These are phyloP conservation scores for Antheraea mylitta DNA, from an alignment of 1,140 invertebrate genomes.

Conservation along the genomic window DNA sequence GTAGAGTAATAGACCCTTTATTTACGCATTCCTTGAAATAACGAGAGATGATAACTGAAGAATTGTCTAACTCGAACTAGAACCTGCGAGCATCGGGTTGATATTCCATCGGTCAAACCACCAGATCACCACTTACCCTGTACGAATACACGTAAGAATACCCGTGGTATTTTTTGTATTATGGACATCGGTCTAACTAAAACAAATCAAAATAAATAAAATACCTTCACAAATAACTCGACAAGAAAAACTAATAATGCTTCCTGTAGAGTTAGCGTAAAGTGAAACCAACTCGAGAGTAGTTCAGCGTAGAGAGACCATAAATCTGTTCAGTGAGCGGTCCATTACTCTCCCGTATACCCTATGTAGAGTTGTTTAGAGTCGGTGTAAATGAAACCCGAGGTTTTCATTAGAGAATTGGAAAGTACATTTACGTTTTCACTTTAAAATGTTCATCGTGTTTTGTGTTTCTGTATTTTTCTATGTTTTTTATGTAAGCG, in stretches of 20 bases:
- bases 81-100: too few species aligned
- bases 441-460: background rate
- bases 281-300: background rate
- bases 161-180: background rate
- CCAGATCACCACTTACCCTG: too few species aligned
- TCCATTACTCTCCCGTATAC: background rate
- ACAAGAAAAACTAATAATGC: background rate
- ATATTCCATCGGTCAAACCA: too few species aligned
- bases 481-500: too few species aligned
- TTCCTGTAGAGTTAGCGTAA: background rate
- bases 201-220: background rate
- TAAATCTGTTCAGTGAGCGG: conserved; percentile 2
- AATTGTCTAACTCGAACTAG: too few species aligned
- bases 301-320: background rate
- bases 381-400: background rate
- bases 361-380: background rate
- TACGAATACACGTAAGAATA: too few species aligned
- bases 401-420: conserved; percentile 1
- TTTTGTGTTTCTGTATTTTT: background rate
- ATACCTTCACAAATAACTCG: background rate
- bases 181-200: background rate
- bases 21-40: too few species aligned
- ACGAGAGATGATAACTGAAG: too few species aligned
- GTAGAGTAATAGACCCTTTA: too few species aligned
- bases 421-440: background rate